Base-by-base conservation (phyloP, 2,113 vertebrate species). In the Regulus satrapa region DNA sequence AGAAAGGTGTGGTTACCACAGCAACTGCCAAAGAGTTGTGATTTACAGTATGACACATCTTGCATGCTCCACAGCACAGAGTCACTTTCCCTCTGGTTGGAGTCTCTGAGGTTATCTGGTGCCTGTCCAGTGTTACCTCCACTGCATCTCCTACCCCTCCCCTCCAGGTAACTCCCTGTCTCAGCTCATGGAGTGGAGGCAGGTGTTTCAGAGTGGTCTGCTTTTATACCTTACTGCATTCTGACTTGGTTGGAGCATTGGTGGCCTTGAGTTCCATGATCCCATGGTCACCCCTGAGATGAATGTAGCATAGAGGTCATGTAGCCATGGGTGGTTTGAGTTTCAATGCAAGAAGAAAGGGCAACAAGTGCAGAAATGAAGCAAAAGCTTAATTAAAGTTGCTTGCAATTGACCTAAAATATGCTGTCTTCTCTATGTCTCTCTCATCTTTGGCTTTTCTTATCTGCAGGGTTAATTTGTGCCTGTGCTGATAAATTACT, bases 1-100 rank as follows among this genome's bases (percentile, higher is more conserved):
- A 59, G 74, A 85, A 94, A 91, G 63, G 36, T 86, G 76, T 81
- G 52, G 92, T 95, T 91, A 81, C 74, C 61, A 88, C 79, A 93
- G 89, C 72, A 95, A 89, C 71, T 58, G 79, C 77, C 55, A 23
- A 41, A 13, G 61, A 43, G 66, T 55, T 93, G 79, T 82, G 73
- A 59, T 85, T 85, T 94, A 71, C n/a, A 75, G 14, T 10, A 12
- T 38, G 40, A 38, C 63, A 52, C 20, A 52, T 91, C 80, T 72
- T 85, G 8, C 32, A 14, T 18, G 71, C 14, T 51, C 23, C 61
- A 14, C 36, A 86, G 61, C 48, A 28, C 40, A 56, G 46, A 58
- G 8, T 54, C 16, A 48, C 32, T 52, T 14, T 68, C 29, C 38
- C 36, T 38, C 36, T 68, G 34, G 32, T 10, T 46, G 29, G 43